Conservation (phyloP, 1,140 invertebrate genomes). For the Elymnias hypermnestra region DNA sequence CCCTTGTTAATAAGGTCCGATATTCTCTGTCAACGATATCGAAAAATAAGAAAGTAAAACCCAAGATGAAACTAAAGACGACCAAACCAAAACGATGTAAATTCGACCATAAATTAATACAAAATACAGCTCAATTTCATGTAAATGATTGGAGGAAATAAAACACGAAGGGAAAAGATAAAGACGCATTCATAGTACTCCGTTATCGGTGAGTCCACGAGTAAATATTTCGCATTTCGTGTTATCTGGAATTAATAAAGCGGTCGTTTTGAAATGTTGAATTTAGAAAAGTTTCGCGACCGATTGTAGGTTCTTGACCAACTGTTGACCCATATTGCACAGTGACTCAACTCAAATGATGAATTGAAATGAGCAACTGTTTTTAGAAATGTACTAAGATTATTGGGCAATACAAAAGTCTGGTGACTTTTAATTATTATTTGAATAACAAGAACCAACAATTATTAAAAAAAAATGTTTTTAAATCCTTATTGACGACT, state of each 20-base stretch:
- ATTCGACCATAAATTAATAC: slow-evolving; percentile 30
- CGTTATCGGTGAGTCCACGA: slow-evolving; percentile 54
- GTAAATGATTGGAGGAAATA: slow-evolving; percentile 27
- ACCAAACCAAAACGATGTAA: slow-evolving; percentile 21
- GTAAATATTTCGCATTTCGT: slow-evolving; percentile 68
- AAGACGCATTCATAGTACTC: slow-evolving; percentile 61
- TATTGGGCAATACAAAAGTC: no score
- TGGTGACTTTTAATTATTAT: no score
- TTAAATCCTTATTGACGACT: no score
- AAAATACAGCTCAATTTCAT: slow-evolving; percentile 25
- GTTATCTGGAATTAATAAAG: slow-evolving; percentile 60
- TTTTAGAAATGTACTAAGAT: slow-evolving; percentile 12
- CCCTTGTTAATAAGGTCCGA: slow-evolving; percentile 30
- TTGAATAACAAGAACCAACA: no score
- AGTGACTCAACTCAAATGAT: slow-evolving; percentile 33
- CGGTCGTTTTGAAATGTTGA: slow-evolving; percentile 58
- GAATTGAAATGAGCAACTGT: slow-evolving; percentile 4
- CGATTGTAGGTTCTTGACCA: slow-evolving; percentile 43
- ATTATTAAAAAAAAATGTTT: no score
- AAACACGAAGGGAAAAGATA: slow-evolving; percentile 54
- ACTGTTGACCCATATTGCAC: slow-evolving; percentile 37
- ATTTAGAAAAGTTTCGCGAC: slow-evolving; percentile 36
- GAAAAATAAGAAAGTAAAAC: slow-evolving; percentile 70
- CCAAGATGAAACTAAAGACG: slow-evolving; percentile 70
- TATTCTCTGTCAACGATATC: slow-evolving; percentile 27